A percentile compares a stretch with the other conserved stretches of the same genome.
phyloP scores from a whole-genome alignment of 2,113 vertebrate genomes.

The Scatophagus argus region DNA sequence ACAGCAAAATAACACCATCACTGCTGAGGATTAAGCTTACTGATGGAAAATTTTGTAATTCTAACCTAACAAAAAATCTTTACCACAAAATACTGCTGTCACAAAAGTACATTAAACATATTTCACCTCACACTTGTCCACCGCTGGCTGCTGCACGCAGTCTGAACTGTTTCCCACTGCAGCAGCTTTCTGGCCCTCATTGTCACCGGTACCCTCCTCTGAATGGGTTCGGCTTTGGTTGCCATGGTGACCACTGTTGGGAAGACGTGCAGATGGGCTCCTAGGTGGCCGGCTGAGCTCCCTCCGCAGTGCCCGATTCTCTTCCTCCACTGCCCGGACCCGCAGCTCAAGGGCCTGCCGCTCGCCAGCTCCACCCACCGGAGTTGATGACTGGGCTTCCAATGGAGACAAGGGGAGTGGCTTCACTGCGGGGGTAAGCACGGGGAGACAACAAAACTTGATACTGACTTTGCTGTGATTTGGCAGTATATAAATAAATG shows the following conservation, averaged over 20 bases:
- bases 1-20: slow-evolving; percentile 23
- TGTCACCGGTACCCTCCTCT: slow-evolving; percentile 94
- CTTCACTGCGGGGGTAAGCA: slow-evolving; percentile 87
- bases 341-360: slow-evolving; percentile 92
- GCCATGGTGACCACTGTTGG: slow-evolving; percentile 70
- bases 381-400: slow-evolving; percentile 89
- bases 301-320: slow-evolving; percentile 91
- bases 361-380: slow-evolving; percentile 85
- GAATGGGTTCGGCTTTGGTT: slow-evolving; percentile 92
- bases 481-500: too few relatives aligned
- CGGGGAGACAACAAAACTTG: background rate
- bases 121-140: slow-evolving; percentile 98
- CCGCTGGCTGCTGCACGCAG: slow-evolving; percentile 92
- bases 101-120: background rate
- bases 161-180: slow-evolving; percentile 91
- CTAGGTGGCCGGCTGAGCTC: slow-evolving; percentile 91
- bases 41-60: background rate
- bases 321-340: slow-evolving; percentile 94
- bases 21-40: slow-evolving; percentile 25
- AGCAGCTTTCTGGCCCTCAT: slow-evolving; percentile 89
- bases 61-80: too few relatives aligned
- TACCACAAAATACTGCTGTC: too few relatives aligned
- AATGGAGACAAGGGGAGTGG: slow-evolving; percentile 90
- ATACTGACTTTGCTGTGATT: too few relatives aligned
- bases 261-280: slow-evolving; percentile 64